phyloP scores from a whole-genome alignment of 2,113 vertebrate species.

The Heterotilapia buettikoferi region DNA sequence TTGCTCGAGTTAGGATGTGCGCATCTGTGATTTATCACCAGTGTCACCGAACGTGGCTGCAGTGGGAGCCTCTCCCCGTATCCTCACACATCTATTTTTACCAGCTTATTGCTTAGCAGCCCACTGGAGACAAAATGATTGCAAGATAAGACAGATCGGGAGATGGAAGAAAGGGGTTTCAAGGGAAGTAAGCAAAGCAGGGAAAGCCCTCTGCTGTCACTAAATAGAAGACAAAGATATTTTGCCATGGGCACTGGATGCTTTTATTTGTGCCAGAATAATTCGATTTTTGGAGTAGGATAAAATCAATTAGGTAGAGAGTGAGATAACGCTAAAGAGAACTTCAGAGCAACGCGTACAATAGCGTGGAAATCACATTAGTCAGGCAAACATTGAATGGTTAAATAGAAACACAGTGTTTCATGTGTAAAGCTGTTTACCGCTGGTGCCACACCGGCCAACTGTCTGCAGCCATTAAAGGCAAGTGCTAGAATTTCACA shows the following conservation, averaged over 20 bases:
- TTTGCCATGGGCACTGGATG: neutral
- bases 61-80: conserved; percentile 34
- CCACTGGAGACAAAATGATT: conserved; percentile 35
- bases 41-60: conserved; percentile 56
- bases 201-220: neutral
- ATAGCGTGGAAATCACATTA: neutral
- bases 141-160: conserved; percentile 29
- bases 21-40: conserved; percentile 66
- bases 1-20: conserved; percentile 10
- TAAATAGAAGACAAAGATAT: neutral
- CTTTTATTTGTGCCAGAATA: neutral
- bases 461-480: conserved; percentile 44
- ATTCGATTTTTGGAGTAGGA: neutral
- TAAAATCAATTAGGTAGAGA: neutral
- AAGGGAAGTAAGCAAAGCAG: neutral
- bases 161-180: neutral
- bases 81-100: conserved; percentile 62
- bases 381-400: neutral
- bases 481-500: conserved; percentile 23
- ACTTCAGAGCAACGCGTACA: neutral
- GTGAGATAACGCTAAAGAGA: neutral
- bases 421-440: conserved; percentile 24
- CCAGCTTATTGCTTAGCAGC: conserved; percentile 53
- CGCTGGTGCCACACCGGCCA: conserved; percentile 15
- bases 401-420: neutral